Percentiles rank a stretch among this genome's conserved stretches.
phyloP scores from a whole-genome alignment of 2,888 invertebrate genomes.

The Agrotis exclamationis region DNA sequence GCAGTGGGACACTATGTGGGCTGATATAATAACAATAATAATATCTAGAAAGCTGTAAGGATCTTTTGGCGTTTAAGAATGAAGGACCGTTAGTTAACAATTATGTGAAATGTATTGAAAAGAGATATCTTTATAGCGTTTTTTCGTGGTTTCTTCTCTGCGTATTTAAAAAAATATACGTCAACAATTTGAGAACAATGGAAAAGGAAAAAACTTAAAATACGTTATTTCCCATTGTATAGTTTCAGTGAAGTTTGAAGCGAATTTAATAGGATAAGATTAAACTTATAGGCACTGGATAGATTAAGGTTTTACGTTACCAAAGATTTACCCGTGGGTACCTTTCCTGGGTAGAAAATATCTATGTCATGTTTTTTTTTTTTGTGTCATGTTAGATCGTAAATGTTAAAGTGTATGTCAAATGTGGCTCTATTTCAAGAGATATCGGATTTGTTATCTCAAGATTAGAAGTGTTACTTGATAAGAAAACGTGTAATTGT shows the following conservation, averaged over 20 bases:
- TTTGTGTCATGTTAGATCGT: not conserved
- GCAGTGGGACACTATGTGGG: too few relatives aligned
- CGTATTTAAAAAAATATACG: too few relatives aligned
- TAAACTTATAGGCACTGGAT: too few relatives aligned
- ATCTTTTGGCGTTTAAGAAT: not conserved
- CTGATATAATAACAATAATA: too few relatives aligned
- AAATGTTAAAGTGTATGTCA: not conserved
- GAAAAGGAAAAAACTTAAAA: too few relatives aligned
- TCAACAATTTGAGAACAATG: too few relatives aligned
- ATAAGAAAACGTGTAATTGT: not conserved
- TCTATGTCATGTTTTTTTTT: not conserved
- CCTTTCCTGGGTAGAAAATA: conserved; percentile 6
- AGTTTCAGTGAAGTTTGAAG: not conserved
- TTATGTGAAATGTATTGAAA: not conserved
- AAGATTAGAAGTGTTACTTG: conserved; percentile 15
- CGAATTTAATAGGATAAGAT: not conserved
- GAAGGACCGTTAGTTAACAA: too few relatives aligned
- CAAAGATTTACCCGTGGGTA: not conserved
- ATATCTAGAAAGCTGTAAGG: not conserved
- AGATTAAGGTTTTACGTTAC: too few relatives aligned
- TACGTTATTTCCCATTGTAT: too few relatives aligned
- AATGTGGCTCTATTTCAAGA: conserved; percentile 12
- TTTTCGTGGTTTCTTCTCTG: too few relatives aligned
- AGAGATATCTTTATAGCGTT: not conserved
- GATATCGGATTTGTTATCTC: conserved; percentile 6